phyloP scores from a whole-genome alignment of 2,113 vertebrate species.

The Heptranchias perlo region DNA sequence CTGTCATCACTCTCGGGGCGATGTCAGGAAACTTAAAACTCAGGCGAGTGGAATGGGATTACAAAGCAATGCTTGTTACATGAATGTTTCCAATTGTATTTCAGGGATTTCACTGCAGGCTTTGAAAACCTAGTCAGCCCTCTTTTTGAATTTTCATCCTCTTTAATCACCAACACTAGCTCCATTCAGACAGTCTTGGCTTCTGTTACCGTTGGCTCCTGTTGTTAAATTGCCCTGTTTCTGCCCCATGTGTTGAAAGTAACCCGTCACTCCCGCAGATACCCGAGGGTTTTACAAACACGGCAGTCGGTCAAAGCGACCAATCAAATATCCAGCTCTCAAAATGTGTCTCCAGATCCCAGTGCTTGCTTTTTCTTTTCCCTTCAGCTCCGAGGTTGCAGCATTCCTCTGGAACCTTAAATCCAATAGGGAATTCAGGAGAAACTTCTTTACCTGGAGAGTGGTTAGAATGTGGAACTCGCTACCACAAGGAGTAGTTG shows the following conservation, averaged over 20 bases:
- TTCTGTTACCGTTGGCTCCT: not conserved
- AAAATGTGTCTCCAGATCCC: not conserved
- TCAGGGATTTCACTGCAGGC: constrained; percentile 11
- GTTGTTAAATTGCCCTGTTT: not conserved
- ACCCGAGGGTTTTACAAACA: not conserved
- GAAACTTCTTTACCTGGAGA: not conserved
- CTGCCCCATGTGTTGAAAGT: not conserved
- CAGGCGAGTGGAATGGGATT: constrained; percentile 39
- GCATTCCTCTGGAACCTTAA: not conserved
- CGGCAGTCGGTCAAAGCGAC: not conserved
- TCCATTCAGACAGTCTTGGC: constrained; percentile 48
- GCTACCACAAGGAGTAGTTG: not conserved
- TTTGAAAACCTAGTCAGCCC: constrained; percentile 44
- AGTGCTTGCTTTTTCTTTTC: not conserved
- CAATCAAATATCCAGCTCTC: not conserved
- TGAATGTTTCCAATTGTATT: constrained; percentile 50
- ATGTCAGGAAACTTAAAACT: constrained; percentile 43
- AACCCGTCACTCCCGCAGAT: not conserved
- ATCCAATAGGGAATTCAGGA: not conserved
- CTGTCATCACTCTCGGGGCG: constrained; percentile 39
- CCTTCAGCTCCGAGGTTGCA: not conserved
- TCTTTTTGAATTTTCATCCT: constrained; percentile 48
- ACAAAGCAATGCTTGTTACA: constrained; percentile 47
- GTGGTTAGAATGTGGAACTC: not conserved
- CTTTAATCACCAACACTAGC: constrained; percentile 44